phyloP scores from a whole-genome alignment of 2,113 vertebrate species.

The Apeltes quadracus region DNA sequence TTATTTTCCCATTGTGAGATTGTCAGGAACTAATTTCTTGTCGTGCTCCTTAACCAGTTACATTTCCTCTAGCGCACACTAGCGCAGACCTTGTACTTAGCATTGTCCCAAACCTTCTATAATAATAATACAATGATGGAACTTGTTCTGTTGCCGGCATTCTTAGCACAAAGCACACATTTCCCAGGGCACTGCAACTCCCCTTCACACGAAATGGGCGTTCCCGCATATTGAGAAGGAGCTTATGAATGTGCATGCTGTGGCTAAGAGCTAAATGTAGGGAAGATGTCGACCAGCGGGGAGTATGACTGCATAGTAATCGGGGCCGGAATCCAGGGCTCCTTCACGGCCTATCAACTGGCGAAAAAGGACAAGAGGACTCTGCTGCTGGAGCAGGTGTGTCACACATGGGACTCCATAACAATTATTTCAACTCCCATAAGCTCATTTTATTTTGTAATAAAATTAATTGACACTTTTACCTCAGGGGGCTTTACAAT shows the following conservation, averaged over 20 bases:
- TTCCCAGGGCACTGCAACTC: not conserved
- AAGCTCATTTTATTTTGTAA: too few species aligned
- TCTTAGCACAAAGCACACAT: not conserved
- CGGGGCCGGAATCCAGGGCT: slow-evolving; percentile 92
- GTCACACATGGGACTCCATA: not conserved
- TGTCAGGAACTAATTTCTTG: not conserved
- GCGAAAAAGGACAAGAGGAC: slow-evolving; percentile 80
- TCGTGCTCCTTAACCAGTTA: not conserved
- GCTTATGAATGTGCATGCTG: not conserved
- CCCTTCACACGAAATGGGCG: not conserved
- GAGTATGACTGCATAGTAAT: slow-evolving; percentile 87
- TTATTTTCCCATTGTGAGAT: rapidly evolving
- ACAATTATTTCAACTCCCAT: not conserved
- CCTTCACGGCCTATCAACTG: slow-evolving; percentile 88
- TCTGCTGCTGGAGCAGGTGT: slow-evolving; percentile 93
- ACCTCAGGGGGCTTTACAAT: too few species aligned
- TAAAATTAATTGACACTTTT: too few species aligned
- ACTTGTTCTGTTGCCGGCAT: too few species aligned
- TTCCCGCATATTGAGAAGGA: not conserved
- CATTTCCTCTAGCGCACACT: not conserved
- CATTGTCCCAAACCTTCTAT: rapidly evolving
- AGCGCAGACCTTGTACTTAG: not conserved
- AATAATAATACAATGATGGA: not conserved
- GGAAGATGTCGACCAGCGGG: slow-evolving; percentile 70
- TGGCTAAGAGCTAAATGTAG: not conserved